Evolutionary conservation across 2,113 vertebrate species (phyloP).

Genomic region (Chaetodon trifascialis): DNA sequence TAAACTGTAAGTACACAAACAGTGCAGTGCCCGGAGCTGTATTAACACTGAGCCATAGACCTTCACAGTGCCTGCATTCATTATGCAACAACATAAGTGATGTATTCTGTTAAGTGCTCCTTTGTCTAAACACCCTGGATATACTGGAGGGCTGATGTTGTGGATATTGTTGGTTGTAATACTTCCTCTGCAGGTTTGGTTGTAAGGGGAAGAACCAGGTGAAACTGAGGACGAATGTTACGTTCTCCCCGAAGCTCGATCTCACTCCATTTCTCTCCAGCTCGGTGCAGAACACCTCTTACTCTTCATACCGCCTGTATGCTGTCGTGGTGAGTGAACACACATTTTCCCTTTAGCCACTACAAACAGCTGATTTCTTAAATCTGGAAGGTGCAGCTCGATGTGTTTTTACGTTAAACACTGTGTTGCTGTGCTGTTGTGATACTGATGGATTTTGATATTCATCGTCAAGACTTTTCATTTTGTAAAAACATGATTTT

Average conservation of each 20-base stretch:
- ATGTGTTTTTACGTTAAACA: not conserved
- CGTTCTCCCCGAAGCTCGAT: conserved; percentile 85
- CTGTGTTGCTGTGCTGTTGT: too few relatives aligned
- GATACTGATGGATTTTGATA: too few relatives aligned
- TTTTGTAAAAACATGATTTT: too few relatives aligned
- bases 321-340: conserved; percentile 88
- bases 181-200: conserved; percentile 69
- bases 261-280: conserved; percentile 84
- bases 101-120: not conserved
- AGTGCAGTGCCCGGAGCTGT: not conserved
- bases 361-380: not conserved
- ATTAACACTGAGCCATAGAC: not conserved
- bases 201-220: conserved; percentile 80
- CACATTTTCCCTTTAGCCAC: not conserved
- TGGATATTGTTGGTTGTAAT: not conserved
- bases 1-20: not conserved
- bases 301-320: conserved; percentile 86
- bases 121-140: not conserved
- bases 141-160: not conserved
- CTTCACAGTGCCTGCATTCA: not conserved
- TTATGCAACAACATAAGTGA: not conserved
- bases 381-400: not conserved
- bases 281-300: conserved; percentile 63
- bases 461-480: too few relatives aligned
- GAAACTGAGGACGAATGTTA: conserved; percentile 86